Evolutionary conservation across 2,888 invertebrate species (phyloP), one percentile per base, ranked within the genome.

Genomic region (Exocentrus adspersus): DNA sequence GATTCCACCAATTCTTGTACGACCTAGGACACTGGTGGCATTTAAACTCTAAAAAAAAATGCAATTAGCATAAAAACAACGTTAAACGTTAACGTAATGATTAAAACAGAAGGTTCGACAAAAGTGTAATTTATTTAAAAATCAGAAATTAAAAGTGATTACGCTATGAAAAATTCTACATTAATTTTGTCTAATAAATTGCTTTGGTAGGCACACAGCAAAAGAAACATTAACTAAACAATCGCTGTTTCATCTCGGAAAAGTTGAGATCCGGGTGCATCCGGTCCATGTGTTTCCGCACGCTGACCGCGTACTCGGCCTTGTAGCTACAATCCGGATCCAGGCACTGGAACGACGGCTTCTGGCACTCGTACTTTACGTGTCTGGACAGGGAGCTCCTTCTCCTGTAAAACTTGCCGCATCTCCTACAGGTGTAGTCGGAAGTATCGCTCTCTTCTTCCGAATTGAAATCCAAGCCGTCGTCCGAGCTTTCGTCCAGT

Each of bases 311-410:
- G 50, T 76, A 75, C 41, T 75, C 72, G 19, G 74, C 75, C 59
- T 69, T 75, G 53, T 77, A 76, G 1, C 69, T 60, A 42, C 74
- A 74, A 19, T 58, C 48, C 12, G 60, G 59, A 20, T 67, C 45
- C 7, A 17, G 48, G 42, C 74, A 75, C 12, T 45, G 37, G 43
- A 70, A 75, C 14, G 64, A 65, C 1, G 71, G 70, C 41, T 67
- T 70, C 7, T 70, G 70, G 59, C 75, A 75, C 45, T 74, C 73
- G 57, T 72, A 69, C 32, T 66, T 71, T 2, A 58, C 10, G 53
- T 75, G 75, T 24, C 69, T 52, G 16, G 89, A 86, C 74, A 92
- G 86, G 19, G 91, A 90, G 73, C 89, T 89, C 82, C 90, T 89
- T 83, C 90, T 90, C 71, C 88, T 87, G 82, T 92, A 92, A 20